Evolutionary conservation across 35 echinoderm and acorn worm species (phyloP).

Genomic region (Eucidaris tribuloides): DNA sequence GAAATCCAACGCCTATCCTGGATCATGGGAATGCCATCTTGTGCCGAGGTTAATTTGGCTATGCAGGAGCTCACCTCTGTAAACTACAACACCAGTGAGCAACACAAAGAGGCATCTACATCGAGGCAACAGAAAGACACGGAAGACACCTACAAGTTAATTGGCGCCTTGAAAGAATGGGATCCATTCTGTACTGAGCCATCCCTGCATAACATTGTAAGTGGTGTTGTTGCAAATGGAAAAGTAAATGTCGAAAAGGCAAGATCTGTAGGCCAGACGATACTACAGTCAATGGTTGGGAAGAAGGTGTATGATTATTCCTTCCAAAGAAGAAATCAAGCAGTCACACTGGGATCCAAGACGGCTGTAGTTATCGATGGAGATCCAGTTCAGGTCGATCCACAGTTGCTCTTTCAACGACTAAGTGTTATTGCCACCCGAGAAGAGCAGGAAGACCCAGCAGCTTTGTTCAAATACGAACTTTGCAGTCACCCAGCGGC

Average conservation of each 20-base stretch:
- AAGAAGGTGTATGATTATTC: slow-evolving; percentile 3
- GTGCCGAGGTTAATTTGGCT: slow-evolving; percentile 43
- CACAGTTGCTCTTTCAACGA: slow-evolving; percentile 35
- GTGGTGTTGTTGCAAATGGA: slow-evolving; percentile 4
- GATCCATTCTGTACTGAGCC: neutral
- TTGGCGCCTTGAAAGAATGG: neutral
- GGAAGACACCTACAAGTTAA: no score
- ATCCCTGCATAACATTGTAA: neutral
- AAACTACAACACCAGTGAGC: slow-evolving; percentile 61
- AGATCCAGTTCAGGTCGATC: slow-evolving; percentile 47
- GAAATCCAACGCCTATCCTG: slow-evolving; percentile 20
- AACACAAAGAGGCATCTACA: no score
- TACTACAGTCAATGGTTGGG: slow-evolving; percentile 11
- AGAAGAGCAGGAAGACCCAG: slow-evolving; percentile 23
- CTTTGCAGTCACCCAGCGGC: slow-evolving; percentile 29
- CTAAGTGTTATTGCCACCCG: slow-evolving; percentile 7
- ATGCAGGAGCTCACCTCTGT: no score
- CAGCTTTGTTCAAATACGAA: slow-evolving; percentile 44
- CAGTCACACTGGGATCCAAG: slow-evolving; percentile 27
- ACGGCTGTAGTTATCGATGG: slow-evolving; percentile 1
- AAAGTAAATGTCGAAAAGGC: slow-evolving; percentile 50
- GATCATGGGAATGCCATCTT: slow-evolving; percentile 38
- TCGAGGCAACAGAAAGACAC: no score
- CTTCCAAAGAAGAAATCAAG: slow-evolving; percentile 33
- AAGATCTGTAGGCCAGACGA: slow-evolving; percentile 14